Conservation (phyloP, 2,888 invertebrate genomes). For the Drosophila mulleri region DNA sequence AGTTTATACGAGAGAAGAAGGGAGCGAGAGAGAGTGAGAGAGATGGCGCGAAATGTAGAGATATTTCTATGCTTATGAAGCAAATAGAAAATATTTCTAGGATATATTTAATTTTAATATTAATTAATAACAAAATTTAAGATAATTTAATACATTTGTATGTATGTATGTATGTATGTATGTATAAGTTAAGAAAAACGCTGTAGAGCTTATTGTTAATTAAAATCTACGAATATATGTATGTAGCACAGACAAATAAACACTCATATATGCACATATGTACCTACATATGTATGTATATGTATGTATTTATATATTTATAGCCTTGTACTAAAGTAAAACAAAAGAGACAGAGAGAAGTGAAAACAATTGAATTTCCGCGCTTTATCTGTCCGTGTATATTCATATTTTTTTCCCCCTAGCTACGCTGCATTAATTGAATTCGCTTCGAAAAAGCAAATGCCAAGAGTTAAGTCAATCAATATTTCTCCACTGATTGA, state of each 20-base stretch:
- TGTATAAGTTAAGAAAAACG: neutral
- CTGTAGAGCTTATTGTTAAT: neutral
- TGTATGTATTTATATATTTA: neutral
- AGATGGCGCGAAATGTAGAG: neutral
- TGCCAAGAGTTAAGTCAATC: slow-evolving; percentile 14
- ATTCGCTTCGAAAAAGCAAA: slow-evolving; percentile 2
- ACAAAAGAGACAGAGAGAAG: neutral
- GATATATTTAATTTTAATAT: neutral
- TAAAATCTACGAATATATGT: no score
- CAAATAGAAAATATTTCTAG: neutral
- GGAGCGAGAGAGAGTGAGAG: neutral
- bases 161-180: neutral
- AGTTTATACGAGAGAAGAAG: neutral
- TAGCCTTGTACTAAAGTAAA: neutral
- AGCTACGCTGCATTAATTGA: slow-evolving; percentile 9
- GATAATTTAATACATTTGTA: neutral
- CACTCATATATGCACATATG: no score
- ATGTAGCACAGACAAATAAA: no score
- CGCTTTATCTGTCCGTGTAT: neutral
- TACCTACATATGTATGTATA: neutral
- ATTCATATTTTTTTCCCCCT: neutral
- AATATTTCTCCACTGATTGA: slow-evolving; percentile 22
- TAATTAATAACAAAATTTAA: neutral
- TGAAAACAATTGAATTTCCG: slow-evolving; percentile 10
- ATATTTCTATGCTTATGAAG: neutral